Conservation (phyloP, 1,140 invertebrate genomes). For the Acyrthosiphon pisum region DNA sequence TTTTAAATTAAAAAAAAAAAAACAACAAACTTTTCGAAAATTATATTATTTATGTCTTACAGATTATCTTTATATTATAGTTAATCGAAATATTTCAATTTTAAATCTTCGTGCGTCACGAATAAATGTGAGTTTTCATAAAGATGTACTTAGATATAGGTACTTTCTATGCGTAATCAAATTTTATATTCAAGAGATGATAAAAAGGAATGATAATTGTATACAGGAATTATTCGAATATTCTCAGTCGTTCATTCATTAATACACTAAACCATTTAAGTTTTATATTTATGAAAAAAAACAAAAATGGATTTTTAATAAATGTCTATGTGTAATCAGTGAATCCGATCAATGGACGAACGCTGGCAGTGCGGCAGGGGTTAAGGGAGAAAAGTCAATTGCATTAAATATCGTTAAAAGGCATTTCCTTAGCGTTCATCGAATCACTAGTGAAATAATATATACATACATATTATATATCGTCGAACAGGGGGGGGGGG, state of each 20-base stretch:
- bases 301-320: background rate
- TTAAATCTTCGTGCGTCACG: background rate
- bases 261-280: background rate
- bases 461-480: background rate
- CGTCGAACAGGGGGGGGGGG: background rate
- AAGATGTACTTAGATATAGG: background rate
- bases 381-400: constrained; percentile 21
- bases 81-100: background rate
- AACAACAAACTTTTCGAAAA: too few species aligned
- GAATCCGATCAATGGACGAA: background rate
- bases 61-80: background rate
- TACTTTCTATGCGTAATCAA: background rate
- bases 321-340: background rate
- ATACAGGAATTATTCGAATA: background rate
- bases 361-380: background rate
- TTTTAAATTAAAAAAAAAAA: background rate
- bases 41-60: too few species aligned
- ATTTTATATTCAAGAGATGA: background rate
- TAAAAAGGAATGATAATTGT: background rate
- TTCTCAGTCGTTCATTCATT: background rate
- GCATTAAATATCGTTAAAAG: constrained; percentile 46
- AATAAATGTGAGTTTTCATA: background rate
- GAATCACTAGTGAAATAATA: constrained; percentile 32
- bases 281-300: background rate
- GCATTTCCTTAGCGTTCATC: constrained; percentile 3